Base-by-base conservation (phyloP, 1,140 invertebrate species). In the Cryptotermes secundus region DNA sequence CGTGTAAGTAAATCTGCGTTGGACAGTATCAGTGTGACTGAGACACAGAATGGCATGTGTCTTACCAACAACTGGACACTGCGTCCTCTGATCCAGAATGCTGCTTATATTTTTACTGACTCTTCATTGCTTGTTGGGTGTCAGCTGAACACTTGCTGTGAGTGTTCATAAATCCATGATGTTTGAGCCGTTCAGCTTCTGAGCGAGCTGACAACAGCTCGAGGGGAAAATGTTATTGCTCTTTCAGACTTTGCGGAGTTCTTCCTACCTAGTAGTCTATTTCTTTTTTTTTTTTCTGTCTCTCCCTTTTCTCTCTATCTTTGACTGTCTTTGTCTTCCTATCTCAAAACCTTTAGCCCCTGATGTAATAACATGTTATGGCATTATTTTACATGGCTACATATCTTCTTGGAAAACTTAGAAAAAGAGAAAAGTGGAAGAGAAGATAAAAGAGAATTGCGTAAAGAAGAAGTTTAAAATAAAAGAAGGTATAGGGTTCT, bases 311-410 rank as follows among this genome's bases (percentile, higher is more conserved):
- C n/a, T n/a, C n/a, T n/a, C n/a, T 49, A 16, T 49, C 45, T 49
- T 22, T 49, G 45, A 49, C 16, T 22, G 45, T 49, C 45, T 49
- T 49, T 49, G 45, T 49, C 45, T 49, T 49, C 26, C 59, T 72
- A 72, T 72, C 59, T 31, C 26, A 72, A 72, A 72, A 72, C 59
- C 59, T n/a, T 72, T 72, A 72, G n/a, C n/a, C 59, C 31, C 26
- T 72, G 59, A 72, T 72, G 59, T 72, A 72, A 72, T 72, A 72
- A 72, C 59, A 72, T n/a, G 26, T 31, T 72, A 31, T n/a, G 7
- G 59, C n/a, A 72, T 72, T 72, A 72, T 72, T 72, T 72, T 72
- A 72, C 59, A 72, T 72, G 59, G 31, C 59, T 72, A 72, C 59
- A 72, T 72, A 31, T 31, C 59, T 72, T 31, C 59, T 72, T 31